A percentile compares a stretch with the other conserved stretches of the same genome.
These are phyloP conservation scores for Megaleporinus macrocephalus DNA, from an alignment of 2,113 vertebrate genomes.

Conservation along the genomic window DNA sequence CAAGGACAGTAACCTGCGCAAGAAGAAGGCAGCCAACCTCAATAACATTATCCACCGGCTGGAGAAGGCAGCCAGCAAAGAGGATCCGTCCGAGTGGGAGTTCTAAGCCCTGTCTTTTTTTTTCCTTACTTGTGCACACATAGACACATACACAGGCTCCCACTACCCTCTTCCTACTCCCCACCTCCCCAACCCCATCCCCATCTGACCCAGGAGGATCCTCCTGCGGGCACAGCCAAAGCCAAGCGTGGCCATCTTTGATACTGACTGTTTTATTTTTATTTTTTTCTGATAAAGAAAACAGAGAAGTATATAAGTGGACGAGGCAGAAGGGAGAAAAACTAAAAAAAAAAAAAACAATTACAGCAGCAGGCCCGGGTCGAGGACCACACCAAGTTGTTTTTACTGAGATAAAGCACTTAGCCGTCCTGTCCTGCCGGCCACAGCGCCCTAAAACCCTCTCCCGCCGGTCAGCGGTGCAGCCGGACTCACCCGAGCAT, in stretches of 20 bases:
- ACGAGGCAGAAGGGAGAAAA: slow-evolving; percentile 76
- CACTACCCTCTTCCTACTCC: slow-evolving; percentile 63
- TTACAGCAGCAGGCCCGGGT: slow-evolving; percentile 71
- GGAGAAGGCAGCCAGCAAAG: slow-evolving; percentile 90
- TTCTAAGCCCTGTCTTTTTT: slow-evolving; percentile 85
- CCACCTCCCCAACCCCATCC: too few species aligned
- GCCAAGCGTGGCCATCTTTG: slow-evolving; percentile 81
- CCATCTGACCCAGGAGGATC: slow-evolving; percentile 71
- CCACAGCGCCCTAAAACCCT: slow-evolving; percentile 93
- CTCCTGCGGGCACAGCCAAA: slow-evolving; percentile 73
- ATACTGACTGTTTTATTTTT: slow-evolving; percentile 57
- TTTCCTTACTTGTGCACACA: background rate
- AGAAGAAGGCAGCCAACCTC: slow-evolving; percentile 93
- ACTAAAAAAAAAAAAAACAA: slow-evolving; percentile 78
- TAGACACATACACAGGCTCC: slow-evolving; percentile 3
- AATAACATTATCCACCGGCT: slow-evolving; percentile 94
- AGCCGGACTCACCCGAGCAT: slow-evolving; percentile 68
- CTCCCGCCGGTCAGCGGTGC: slow-evolving; percentile 89
- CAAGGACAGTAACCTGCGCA: slow-evolving; percentile 93
- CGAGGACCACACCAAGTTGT: slow-evolving; percentile 82
- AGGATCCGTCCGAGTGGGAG: slow-evolving; percentile 92
- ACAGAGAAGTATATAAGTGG: slow-evolving; percentile 72
- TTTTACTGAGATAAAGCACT: slow-evolving; percentile 89
- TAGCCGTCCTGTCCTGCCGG: slow-evolving; percentile 95
- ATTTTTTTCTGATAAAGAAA: slow-evolving; percentile 58